Percentiles rank a stretch among this genome's conserved stretches.
Conservation (phyloP, 1,140 invertebrate genomes). For the Antheraea mylitta region DNA sequence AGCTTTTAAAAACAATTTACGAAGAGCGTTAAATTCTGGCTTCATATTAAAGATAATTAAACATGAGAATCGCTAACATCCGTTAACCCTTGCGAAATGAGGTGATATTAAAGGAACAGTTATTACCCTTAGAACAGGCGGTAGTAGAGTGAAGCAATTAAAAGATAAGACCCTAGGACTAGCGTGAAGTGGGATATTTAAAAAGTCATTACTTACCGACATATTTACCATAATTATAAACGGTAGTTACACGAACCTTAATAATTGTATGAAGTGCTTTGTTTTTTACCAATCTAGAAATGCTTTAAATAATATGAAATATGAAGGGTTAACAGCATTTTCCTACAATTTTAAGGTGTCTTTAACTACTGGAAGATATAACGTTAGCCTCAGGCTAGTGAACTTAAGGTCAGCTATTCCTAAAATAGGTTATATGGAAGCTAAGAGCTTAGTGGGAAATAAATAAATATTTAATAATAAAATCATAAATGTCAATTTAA, state of each 20-base stretch:
- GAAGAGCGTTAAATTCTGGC: background rate
- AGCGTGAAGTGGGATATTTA: background rate
- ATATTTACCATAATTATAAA: background rate
- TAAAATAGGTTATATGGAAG: too few species aligned
- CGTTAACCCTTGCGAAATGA: background rate
- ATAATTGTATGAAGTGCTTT: background rate
- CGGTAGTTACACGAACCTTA: background rate
- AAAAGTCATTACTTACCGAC: background rate
- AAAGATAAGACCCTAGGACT: background rate
- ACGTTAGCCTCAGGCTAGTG: too few species aligned
- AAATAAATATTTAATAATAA: too few species aligned
- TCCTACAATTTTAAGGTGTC: too few species aligned
- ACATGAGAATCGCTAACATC: conserved; percentile 3
- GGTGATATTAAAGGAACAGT: conserved; percentile 1
- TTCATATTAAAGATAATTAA: conserved; percentile 3
- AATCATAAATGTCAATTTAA: too few species aligned
- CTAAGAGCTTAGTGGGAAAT: too few species aligned
- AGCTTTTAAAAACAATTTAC: background rate
- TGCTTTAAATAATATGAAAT: too few species aligned
- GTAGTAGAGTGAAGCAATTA: background rate
- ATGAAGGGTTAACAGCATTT: too few species aligned
- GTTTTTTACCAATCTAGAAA: too few species aligned
- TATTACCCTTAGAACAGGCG: background rate
- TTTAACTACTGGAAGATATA: too few species aligned
- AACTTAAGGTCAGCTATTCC: too few species aligned